A percentile compares a stretch with the other conserved stretches of the same genome.
phyloP scores from a whole-genome alignment of 2,888 invertebrate genomes.

The Leptinotarsa rubiginosa region DNA sequence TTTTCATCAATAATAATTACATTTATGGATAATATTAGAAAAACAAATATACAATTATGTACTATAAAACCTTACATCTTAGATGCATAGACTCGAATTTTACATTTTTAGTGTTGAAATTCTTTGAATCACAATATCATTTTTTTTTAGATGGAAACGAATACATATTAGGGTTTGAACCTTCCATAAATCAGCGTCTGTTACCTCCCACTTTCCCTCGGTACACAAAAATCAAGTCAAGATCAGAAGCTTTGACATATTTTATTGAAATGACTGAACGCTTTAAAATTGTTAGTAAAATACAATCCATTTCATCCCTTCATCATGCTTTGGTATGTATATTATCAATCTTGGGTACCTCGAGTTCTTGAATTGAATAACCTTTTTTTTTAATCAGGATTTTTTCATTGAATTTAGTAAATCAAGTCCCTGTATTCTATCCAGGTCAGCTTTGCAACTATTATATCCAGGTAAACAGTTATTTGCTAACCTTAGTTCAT shows the following conservation, averaged over 20 bases:
- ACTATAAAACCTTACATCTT: no score
- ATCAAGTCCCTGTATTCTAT: constrained; percentile 88
- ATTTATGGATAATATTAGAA: no score
- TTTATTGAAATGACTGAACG: constrained; percentile 86
- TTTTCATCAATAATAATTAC: no score
- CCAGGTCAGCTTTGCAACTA: constrained; percentile 89
- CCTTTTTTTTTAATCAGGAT: constrained; percentile 71
- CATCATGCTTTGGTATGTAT: constrained; percentile 80
- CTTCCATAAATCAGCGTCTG: constrained; percentile 93
- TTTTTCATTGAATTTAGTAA: constrained; percentile 94
- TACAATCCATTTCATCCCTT: constrained; percentile 81
- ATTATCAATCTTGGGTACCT: neutral
- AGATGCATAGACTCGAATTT: no score
- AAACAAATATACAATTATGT: no score
- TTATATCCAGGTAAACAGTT: constrained; percentile 73
- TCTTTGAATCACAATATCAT: neutral
- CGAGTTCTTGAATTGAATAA: no score
- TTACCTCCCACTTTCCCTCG: constrained; percentile 98
- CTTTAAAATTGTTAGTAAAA: constrained; percentile 84
- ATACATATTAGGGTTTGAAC: constrained; percentile 94
- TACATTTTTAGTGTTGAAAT: neutral
- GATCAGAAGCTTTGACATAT: constrained; percentile 82
- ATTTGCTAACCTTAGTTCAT: neutral
- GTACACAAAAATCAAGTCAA: constrained; percentile 90
- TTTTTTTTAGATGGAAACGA: constrained; percentile 73